phyloP scores from a whole-genome alignment of 2,797 vertebrate genomes.

The Sebastes melanostomus region DNA sequence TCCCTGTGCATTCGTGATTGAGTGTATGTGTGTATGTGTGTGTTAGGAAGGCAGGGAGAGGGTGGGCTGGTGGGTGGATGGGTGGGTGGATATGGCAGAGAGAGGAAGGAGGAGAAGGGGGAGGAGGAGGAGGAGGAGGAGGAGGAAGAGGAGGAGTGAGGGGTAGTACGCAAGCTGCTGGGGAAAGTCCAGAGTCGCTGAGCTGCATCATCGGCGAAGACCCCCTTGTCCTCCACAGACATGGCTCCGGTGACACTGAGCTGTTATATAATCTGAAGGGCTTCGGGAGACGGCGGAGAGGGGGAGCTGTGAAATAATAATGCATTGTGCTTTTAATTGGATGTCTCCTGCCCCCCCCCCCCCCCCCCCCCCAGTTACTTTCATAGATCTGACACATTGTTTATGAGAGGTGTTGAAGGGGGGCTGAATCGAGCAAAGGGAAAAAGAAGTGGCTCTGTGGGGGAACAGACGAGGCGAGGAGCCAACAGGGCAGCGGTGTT shows the following conservation, averaged over 20 bases:
- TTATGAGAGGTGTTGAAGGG: slow-evolving; percentile 52
- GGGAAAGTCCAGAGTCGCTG: slow-evolving; percentile 79
- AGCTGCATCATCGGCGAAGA: slow-evolving; percentile 74
- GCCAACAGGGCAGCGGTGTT: slow-evolving; percentile 63
- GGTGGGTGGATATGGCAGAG: slow-evolving; percentile 65
- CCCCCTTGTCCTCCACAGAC: slow-evolving; percentile 72
- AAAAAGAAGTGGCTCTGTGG: slow-evolving; percentile 28
- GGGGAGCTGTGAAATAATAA: slow-evolving; percentile 70
- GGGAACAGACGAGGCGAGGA: slow-evolving; percentile 29
- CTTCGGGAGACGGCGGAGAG: slow-evolving; percentile 36
- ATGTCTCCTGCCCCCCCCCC: slow-evolving; percentile 58
- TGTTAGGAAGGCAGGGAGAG: slow-evolving; percentile 60
- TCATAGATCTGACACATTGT: slow-evolving; percentile 71
- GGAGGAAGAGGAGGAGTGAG: slow-evolving; percentile 37
- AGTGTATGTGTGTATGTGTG: slow-evolving; percentile 67
- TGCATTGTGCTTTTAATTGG: slow-evolving; percentile 80
- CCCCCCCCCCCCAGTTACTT: slow-evolving; percentile 40
- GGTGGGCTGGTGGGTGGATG: slow-evolving; percentile 67
- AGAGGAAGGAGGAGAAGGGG: slow-evolving; percentile 43
- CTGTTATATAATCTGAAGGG: slow-evolving; percentile 78
- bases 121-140: slow-evolving; percentile 20
- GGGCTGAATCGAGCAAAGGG: slow-evolving; percentile 36
- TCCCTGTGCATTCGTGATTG: slow-evolving; percentile 79
- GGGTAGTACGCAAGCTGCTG: slow-evolving; percentile 65
- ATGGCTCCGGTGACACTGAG: slow-evolving; percentile 70